These are phyloP conservation scores for Plagiodera versicolora DNA, from an alignment of 2,888 invertebrate species.

Conservation along the genomic window DNA sequence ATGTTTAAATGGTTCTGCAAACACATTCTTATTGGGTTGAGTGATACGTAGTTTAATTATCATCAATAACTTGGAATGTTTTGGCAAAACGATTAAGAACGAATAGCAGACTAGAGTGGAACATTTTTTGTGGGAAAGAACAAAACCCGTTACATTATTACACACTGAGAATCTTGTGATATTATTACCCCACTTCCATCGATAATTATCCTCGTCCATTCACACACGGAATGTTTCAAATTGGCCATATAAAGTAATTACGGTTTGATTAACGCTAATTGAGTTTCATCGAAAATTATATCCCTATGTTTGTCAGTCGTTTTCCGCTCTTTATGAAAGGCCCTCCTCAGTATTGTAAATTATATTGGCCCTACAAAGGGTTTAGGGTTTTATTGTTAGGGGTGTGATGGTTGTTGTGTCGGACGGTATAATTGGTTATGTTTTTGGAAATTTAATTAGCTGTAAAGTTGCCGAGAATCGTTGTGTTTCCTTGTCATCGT, in stretches of 20 bases:
- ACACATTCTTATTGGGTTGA: no score
- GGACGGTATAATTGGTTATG: background rate
- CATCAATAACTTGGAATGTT: no score
- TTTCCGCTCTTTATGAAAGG: background rate
- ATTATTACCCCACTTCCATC: background rate
- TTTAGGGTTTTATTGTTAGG: background rate
- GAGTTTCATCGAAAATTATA: slow-evolving; percentile 3
- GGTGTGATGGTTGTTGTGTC: background rate
- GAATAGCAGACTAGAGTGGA: no score
- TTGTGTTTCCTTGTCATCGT: background rate
- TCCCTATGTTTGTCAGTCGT: slow-evolving; percentile 1
- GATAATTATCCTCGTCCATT: background rate
- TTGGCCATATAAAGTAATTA: slow-evolving; percentile 30
- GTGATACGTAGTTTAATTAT: no score
- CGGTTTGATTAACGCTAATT: slow-evolving; percentile 20
- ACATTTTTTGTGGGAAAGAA: background rate
- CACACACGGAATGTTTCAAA: slow-evolving; percentile 22
- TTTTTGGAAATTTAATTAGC: background rate
- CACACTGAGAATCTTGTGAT: background rate
- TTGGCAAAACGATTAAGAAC: no score
- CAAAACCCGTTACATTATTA: background rate
- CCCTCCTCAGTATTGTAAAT: background rate
- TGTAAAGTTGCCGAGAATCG: background rate
- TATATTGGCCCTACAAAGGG: slow-evolving; percentile 1
- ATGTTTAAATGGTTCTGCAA: no score